phyloP scores from a whole-genome alignment of 64 coral and sea anemone species.

The Stichodactyla helianthus region DNA sequence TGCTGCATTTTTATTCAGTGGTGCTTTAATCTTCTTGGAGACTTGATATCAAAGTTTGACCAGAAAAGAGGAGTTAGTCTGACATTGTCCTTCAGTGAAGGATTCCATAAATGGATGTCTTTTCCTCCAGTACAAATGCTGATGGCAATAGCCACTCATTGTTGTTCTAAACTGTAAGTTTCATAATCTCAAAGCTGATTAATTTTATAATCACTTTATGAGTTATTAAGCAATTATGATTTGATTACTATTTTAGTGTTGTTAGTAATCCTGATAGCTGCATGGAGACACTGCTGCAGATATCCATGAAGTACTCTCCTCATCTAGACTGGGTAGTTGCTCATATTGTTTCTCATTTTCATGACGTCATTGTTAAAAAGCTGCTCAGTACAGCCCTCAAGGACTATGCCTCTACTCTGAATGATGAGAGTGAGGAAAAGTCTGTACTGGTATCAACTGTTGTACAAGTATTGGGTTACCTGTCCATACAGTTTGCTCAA shows the following conservation, averaged over 20 bases:
- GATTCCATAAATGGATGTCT: slow-evolving; percentile 92
- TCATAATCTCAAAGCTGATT: no score
- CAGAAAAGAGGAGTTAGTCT: slow-evolving; percentile 62
- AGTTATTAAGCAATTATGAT: not conserved
- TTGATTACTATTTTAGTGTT: slow-evolving; percentile 34
- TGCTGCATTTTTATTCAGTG: slow-evolving; percentile 42
- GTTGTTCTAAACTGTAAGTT: slow-evolving; percentile 86
- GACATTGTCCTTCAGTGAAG: slow-evolving; percentile 66
- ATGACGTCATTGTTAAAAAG: slow-evolving; percentile 80
- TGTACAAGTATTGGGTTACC: slow-evolving; percentile 74
- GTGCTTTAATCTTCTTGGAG: slow-evolving; percentile 85
- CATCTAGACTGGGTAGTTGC: slow-evolving; percentile 97
- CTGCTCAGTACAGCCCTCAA: slow-evolving; percentile 72
- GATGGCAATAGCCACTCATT: slow-evolving; percentile 87
- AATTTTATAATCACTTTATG: no score
- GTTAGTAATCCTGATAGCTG: slow-evolving; percentile 76
- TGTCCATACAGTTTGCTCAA: slow-evolving; percentile 70
- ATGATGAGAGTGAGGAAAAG: slow-evolving; percentile 44
- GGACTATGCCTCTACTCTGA: slow-evolving; percentile 46
- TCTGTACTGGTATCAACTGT: slow-evolving; percentile 80
- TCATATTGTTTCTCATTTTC: slow-evolving; percentile 90
- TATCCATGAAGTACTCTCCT: slow-evolving; percentile 85
- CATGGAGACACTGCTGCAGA: slow-evolving; percentile 81
- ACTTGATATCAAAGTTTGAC: slow-evolving; percentile 67
- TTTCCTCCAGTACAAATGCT: slow-evolving; percentile 96